Base-by-base conservation (phyloP, 2,888 invertebrate species). In the Harpagoxenus sublaevis region DNA sequence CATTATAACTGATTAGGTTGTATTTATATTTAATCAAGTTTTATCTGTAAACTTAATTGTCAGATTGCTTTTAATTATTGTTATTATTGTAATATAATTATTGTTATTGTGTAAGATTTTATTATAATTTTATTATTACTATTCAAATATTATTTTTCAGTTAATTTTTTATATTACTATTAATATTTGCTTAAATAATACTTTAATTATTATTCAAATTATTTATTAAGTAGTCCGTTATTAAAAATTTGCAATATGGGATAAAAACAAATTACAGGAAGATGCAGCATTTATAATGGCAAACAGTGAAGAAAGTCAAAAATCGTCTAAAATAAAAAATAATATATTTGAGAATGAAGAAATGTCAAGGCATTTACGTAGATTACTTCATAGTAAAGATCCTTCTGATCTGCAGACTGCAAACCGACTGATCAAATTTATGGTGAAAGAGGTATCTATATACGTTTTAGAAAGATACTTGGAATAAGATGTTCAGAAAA, bases 401-500 rank as follows among this genome's bases (percentile, higher is more conserved):
- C 98, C 99, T 1, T 98, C 98, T 91, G 99, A 99, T 95, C 96
- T 99, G 18, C 98, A 99, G 95, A 98, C 98, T 91, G 99, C 99
- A 1, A 99, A 99, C 95, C 97, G 98, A 94, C 96, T 99, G 71
- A 99, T 99, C 90, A 99, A 99, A 95, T 98, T 97, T 93, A 98
- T 99, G 97, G 99, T 99, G 60, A 97, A 97, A 95, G 98, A 99
- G 96, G 98, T 97, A 74, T 23, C 45, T 55, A 70, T 23, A 23
- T 23, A 23, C 23, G 35, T 57, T 57, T 28, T 1, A 28, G 4
- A 55, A 35, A 12, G 9, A 60, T 73, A 71, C 60, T 79, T 60
- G 23, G 8, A 28, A 39, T 35, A 48, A 45, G 48, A 68, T 77
- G 23, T 15, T 70, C 48, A 12, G 12, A 74, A 0, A 45, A 4